Base-by-base conservation (phyloP, 37 sponge, comb jelly and placozoan species). In the Hexactinellida sp. region DNA sequence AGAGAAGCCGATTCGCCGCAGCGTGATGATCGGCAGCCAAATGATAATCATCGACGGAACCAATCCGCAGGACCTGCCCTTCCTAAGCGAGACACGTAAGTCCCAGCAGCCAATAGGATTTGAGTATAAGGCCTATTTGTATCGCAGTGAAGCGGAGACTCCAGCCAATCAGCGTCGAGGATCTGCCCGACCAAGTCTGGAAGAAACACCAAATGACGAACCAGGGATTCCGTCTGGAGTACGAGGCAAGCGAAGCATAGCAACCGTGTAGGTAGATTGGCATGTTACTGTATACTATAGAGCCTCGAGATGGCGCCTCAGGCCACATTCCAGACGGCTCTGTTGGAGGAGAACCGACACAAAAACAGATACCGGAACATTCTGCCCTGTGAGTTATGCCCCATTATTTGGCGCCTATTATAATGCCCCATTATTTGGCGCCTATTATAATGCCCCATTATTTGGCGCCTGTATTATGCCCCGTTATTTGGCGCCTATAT, bases 301-400 rank as follows among this genome's bases (percentile, higher is more conserved):
- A 76, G 85, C 0, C 36, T 91, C 7, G 34, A 39, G 13, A 88
- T 28, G 52, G 51, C 36, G 37, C 89, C 83, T 35, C 37, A 82
- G 71, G 71, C 85, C 54, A 37, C 86, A 0, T 88, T 88, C 54
- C 84, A 88, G 1, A 37, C 85, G 0, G 87, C 87, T 37, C 88
- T 84, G 52, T 30, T 89, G 86, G 54, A 84, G 13, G 36, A 23
- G 24, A 92, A 92, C 39, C 36, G 52, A 37, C 19, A 24, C 35
- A 92, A 89, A 38, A 92, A 92, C 86, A 85, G 92, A 89, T 92
- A 86, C 82, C 85, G 86, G 0, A 92, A 92, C 55, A 85, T 92
- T 23, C 85, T 84, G 86, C 90, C 92, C 47, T 92, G 92, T 92
- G 16, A 88, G 93, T 83, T 86, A n/a, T n/a, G 34, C n/a, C n/a